Percentiles rank a stretch among this genome's conserved stretches.
These are phyloP conservation scores for Apoda limacodes DNA, from an alignment of 2,888 invertebrate species.

Conservation along the genomic window DNA sequence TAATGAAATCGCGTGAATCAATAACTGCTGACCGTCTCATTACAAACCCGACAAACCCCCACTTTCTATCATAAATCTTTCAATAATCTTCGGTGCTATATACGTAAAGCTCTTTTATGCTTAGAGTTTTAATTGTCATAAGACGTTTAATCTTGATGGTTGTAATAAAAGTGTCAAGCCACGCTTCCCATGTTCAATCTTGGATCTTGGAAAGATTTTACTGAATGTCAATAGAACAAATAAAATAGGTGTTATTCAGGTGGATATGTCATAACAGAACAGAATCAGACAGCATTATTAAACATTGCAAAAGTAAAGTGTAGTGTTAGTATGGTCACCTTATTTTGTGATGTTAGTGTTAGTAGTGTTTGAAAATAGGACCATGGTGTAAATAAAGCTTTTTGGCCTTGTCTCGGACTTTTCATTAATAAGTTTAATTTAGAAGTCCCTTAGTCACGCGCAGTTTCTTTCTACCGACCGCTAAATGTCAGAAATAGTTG, in stretches of 20 bases:
- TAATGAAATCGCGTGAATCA: slow-evolving; percentile 57
- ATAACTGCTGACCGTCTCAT: slow-evolving; percentile 66
- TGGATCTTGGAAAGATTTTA: slow-evolving; percentile 47
- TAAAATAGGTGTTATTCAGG: slow-evolving; percentile 21
- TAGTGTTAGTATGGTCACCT: too few species aligned
- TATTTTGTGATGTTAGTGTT: too few species aligned
- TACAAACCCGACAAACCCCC: slow-evolving; percentile 50
- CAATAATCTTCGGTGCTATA: not conserved
- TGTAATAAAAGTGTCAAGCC: slow-evolving; percentile 50
- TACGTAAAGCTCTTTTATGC: not conserved
- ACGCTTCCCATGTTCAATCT: slow-evolving; percentile 33
- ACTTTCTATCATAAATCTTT: slow-evolving; percentile 24
- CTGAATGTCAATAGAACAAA: slow-evolving; percentile 48
- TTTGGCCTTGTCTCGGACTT: too few species aligned
- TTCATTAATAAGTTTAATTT: too few species aligned
- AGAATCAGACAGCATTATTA: too few species aligned
- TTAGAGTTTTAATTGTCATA: slow-evolving; percentile 23
- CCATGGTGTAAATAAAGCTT: too few species aligned
- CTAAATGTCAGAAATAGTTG: too few species aligned
- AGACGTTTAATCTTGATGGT: slow-evolving; percentile 38
- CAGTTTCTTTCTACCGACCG: too few species aligned
- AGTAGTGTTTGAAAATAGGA: too few species aligned
- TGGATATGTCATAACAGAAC: too few species aligned
- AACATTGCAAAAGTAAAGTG: too few species aligned
- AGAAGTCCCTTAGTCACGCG: too few species aligned